Evolutionary conservation across 2,888 invertebrate genomes (phyloP), one percentile per base, ranked within the genome.

Genomic region (Agelastica alni): DNA sequence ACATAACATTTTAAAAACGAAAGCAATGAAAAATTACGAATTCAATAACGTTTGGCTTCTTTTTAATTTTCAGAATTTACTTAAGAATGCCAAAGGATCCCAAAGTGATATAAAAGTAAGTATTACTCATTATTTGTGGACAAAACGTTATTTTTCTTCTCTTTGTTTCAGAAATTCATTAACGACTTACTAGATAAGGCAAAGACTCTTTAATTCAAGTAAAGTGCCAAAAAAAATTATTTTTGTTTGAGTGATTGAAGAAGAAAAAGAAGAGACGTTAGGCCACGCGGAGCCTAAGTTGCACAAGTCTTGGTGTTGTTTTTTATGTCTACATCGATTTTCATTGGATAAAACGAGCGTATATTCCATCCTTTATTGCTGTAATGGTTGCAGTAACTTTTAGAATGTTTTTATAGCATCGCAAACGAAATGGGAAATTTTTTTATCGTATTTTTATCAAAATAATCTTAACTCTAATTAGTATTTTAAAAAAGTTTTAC

Each of bases 181-280:
- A 90, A 90, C 75, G 92, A 92, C 79, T 83, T 93, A 75, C 81
- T 93, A 78, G 91, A 91, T 77, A 89, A 91, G 78, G 91, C 91
- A 75, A 92, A 92, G 80, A 92, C 92, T 75, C 85, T 93, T 76
- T 91, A 88, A 84, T 77, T 66, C 58, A 61, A 71, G 73, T 71
- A 66, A 75, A 72, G 76, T 77, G 76, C 76, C 76, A 77, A 76
- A 73, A 60, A n/a, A n/a, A n/a, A n/a, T n/a, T n/a, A 61, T 59
- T 53, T 60, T 56, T 61, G 51, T 57, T 59, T 53, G 62, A 64
- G 39, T 48, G 48, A 41, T 39, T 39, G 20, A 39, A 16, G 37
- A 39, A 39, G 20, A 14, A 37, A 39, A 7, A 16, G 17, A 41
- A 41, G 48, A 48, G 63, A 68, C 67, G 64, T 66, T 58, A 70